These are phyloP conservation scores for Bombus terrestris DNA, from an alignment of 1,140 invertebrate species.

Conservation along the genomic window DNA sequence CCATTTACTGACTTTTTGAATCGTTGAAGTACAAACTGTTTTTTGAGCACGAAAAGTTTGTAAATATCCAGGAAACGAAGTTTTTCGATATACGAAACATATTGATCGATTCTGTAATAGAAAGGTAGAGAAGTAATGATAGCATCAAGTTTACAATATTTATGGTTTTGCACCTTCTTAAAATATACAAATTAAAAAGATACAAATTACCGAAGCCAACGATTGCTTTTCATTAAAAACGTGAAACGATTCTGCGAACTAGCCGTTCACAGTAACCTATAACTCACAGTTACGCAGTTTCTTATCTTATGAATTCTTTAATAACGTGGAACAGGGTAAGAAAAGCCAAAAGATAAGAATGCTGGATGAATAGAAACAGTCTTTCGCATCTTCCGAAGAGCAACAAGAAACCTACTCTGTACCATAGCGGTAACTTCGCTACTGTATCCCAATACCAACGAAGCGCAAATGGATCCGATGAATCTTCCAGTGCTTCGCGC, in stretches of 20 bases:
- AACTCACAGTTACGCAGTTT: conserved; percentile 1
- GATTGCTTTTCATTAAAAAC: conserved; percentile 15
- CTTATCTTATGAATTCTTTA: not conserved
- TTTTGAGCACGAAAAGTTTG: too few relatives aligned
- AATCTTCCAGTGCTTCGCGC: not conserved
- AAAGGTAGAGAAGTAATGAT: too few relatives aligned
- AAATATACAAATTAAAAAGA: not conserved
- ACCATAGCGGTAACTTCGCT: not conserved
- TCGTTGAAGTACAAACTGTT: too few relatives aligned
- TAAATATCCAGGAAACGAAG: too few relatives aligned
- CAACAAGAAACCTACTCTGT: not conserved
- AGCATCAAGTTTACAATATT: too few relatives aligned
- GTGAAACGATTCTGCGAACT: not conserved
- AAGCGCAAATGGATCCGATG: conserved; percentile 7
- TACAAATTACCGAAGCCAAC: not conserved
- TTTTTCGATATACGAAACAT: too few relatives aligned
- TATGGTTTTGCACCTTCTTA: too few relatives aligned
- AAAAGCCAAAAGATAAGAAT: conserved; percentile 5
- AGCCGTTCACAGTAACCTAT: not conserved
- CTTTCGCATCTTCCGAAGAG: not conserved
- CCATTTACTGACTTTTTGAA: too few relatives aligned
- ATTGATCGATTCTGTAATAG: too few relatives aligned
- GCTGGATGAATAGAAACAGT: conserved; percentile 26
- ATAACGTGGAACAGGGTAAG: too few relatives aligned
- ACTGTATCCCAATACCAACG: not conserved